These are phyloP conservation scores for Dinoponera quadriceps DNA, from an alignment of 1,140 invertebrate species.

Conservation along the genomic window DNA sequence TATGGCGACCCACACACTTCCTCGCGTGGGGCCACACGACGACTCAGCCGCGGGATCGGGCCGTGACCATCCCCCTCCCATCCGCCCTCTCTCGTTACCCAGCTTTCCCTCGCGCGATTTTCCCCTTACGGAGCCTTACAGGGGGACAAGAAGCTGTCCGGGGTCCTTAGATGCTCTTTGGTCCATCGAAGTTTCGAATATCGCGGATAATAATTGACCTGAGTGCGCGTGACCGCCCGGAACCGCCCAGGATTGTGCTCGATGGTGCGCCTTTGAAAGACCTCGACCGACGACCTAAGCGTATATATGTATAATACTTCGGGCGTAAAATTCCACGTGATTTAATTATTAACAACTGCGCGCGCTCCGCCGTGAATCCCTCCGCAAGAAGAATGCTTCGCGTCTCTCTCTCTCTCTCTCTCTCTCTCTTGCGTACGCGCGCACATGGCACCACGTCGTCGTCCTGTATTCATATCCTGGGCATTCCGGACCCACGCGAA, in stretches of 20 bases:
- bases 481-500: conserved; percentile 1
- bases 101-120: background rate
- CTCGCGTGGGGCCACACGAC: conserved; percentile 52
- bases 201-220: conserved; percentile 71
- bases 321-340: no score
- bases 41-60: conserved; percentile 44
- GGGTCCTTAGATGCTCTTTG: conserved; percentile 65
- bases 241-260: conserved; percentile 24
- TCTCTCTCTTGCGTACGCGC: no score
- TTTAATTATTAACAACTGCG: no score
- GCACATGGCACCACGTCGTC: background rate
- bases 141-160: background rate
- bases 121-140: background rate
- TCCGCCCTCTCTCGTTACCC: background rate
- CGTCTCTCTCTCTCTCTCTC: no score
- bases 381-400: no score
- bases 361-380: no score
- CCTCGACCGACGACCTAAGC: background rate
- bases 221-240: conserved; percentile 41
- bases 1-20: conserved; percentile 48
- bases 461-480: background rate
- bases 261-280: background rate
- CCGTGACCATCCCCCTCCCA: conserved; percentile 18
- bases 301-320: no score
- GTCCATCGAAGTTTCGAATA: conserved; percentile 70